A percentile compares a stretch with the other conserved stretches of the same genome.
These are phyloP conservation scores for Dasypus novemcinctus DNA, from an alignment of 2,113 vertebrate genomes.

Conservation along the genomic window DNA sequence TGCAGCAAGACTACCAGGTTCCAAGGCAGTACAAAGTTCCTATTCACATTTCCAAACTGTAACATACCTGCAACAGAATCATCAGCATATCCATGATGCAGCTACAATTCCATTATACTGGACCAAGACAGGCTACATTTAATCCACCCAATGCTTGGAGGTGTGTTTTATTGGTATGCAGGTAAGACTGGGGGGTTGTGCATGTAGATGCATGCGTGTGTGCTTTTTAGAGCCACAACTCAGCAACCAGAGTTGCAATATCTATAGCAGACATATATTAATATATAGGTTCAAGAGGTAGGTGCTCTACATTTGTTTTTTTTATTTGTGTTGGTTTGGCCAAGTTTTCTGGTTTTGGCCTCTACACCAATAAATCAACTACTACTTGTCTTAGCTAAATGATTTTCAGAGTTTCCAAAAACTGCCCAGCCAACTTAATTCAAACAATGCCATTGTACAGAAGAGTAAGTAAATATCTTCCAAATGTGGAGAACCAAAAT, in stretches of 20 bases:
- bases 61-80: not conserved
- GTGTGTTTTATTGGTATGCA: not conserved
- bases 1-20: not conserved
- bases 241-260: not conserved
- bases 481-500: not conserved
- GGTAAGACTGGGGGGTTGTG: not conserved
- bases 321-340: not conserved
- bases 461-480: slow-evolving; percentile 2
- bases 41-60: not conserved
- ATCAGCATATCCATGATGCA: not conserved
- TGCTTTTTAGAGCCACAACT: not conserved
- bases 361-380: not conserved
- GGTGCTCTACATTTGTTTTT: not conserved
- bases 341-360: not conserved
- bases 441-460: not conserved
- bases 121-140: not conserved
- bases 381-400: slow-evolving; percentile 3
- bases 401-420: not conserved
- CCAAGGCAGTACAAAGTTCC: not conserved
- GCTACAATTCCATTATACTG: not conserved
- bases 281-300: not conserved
- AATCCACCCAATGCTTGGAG: not conserved
- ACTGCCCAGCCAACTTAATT: not conserved
- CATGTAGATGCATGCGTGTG: too few relatives aligned
- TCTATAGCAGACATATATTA: not conserved